phyloP scores from a whole-genome alignment of 2,797 vertebrate species.

The Mareca penelope region DNA sequence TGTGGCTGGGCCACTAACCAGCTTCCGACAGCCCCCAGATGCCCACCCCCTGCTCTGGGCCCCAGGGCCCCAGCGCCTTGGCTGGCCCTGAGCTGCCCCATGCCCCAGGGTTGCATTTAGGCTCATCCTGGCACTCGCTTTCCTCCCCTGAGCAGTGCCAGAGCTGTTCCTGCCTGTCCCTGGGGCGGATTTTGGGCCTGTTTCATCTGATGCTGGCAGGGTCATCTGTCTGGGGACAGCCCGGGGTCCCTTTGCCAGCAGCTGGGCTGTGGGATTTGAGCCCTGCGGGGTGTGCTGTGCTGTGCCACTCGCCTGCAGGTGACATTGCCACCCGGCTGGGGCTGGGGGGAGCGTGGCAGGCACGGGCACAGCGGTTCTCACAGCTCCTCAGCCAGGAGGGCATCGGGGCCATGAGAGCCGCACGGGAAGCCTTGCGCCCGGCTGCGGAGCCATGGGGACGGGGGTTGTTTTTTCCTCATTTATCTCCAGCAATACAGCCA shows the following conservation, averaged over 20 bases:
- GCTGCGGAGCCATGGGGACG: background rate
- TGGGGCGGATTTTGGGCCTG: background rate
- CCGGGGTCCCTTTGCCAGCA: background rate
- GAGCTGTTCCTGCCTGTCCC: background rate
- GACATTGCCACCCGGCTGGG: background rate
- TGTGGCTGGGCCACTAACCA: background rate
- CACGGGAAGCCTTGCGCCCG: background rate
- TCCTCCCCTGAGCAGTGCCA: accelerated
- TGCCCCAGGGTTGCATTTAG: background rate
- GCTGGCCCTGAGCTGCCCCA: background rate
- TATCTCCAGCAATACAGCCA: background rate
- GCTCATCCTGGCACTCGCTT: accelerated
- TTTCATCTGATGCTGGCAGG: too few relatives aligned
- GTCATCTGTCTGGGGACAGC: background rate
- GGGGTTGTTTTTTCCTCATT: background rate
- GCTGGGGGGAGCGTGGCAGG: background rate
- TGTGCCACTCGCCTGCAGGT: background rate
- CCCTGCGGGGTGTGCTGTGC: background rate
- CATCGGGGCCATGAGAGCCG: accelerated
- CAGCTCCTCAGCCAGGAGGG: background rate
- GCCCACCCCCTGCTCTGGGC: background rate
- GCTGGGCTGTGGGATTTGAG: background rate
- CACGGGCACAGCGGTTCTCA: accelerated
- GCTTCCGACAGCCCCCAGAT: background rate
- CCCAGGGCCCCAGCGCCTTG: background rate